These are phyloP conservation scores for Anguilla japonica DNA, from an alignment of 2,113 vertebrate species.

Conservation along the genomic window DNA sequence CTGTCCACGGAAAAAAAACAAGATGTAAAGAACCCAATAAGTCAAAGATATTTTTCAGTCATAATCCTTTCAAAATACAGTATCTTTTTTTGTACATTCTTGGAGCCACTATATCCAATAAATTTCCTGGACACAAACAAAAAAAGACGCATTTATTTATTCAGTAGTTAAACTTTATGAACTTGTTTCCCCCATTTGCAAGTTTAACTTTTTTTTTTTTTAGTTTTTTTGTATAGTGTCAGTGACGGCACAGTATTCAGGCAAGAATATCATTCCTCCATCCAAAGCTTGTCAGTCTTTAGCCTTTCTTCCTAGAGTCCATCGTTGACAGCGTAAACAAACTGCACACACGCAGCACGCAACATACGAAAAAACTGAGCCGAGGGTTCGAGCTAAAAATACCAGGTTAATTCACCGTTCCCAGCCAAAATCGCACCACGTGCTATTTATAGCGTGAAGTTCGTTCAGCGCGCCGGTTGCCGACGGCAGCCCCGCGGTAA, in stretches of 20 bases:
- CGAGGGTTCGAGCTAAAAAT: background rate
- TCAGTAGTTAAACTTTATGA: background rate
- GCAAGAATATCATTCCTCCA: background rate
- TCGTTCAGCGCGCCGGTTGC: background rate
- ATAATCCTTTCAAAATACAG: background rate
- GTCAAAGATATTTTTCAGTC: background rate
- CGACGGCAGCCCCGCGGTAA: background rate
- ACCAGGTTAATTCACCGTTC: background rate
- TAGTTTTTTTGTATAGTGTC: background rate
- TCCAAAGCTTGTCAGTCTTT: background rate
- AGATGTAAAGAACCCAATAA: background rate
- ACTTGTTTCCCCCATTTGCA: background rate
- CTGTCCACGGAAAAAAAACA: background rate
- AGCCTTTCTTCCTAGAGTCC: background rate
- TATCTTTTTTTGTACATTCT: background rate
- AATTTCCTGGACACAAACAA: background rate
- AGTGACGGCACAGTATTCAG: background rate
- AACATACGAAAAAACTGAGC: background rate
- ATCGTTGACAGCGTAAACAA: background rate
- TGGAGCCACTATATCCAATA: background rate
- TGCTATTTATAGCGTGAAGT: background rate
- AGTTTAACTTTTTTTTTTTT: background rate
- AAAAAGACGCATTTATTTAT: background rate
- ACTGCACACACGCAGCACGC: background rate
- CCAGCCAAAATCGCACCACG: background rate